These are phyloP conservation scores for Prenolepis imparis DNA, from an alignment of 2,888 invertebrate genomes.

Conservation along the genomic window DNA sequence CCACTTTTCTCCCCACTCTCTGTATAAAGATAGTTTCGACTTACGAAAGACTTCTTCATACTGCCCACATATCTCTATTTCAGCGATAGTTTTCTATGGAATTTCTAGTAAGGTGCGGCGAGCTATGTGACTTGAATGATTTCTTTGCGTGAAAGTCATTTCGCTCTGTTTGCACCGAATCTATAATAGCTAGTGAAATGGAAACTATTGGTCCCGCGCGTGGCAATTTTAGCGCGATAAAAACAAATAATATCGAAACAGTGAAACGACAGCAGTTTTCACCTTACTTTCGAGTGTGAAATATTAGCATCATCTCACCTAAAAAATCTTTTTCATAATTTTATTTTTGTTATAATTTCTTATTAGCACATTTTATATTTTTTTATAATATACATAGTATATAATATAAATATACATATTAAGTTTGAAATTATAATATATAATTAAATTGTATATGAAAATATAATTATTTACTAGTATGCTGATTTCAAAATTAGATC, in stretches of 20 bases:
- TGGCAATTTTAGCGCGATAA: constrained; percentile 47
- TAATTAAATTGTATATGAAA: background rate
- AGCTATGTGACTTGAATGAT: constrained; percentile 74
- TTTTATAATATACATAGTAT: background rate
- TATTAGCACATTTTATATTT: background rate
- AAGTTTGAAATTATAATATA: background rate
- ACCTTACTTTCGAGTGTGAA: constrained; percentile 1
- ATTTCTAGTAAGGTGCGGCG: constrained; percentile 74
- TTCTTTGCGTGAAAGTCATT: constrained; percentile 74
- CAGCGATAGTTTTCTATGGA: constrained; percentile 69
- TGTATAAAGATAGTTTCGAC: background rate
- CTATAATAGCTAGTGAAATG: constrained; percentile 66
- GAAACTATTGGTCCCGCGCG: constrained; percentile 66
- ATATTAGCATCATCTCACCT: background rate
- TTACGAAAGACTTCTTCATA: constrained; percentile 50
- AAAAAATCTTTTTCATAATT: background rate
- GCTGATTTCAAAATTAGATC: background rate
- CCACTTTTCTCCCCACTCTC: constrained; percentile 11
- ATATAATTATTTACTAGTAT: background rate
- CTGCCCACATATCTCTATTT: constrained; percentile 63
- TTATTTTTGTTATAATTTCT: background rate
- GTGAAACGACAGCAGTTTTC: background rate
- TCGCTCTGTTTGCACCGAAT: constrained; percentile 67
- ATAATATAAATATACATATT: background rate
- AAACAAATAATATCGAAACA: background rate